Evolutionary conservation across 2,888 invertebrate genomes (phyloP).

Genomic region (Malthinus flaveolus): DNA sequence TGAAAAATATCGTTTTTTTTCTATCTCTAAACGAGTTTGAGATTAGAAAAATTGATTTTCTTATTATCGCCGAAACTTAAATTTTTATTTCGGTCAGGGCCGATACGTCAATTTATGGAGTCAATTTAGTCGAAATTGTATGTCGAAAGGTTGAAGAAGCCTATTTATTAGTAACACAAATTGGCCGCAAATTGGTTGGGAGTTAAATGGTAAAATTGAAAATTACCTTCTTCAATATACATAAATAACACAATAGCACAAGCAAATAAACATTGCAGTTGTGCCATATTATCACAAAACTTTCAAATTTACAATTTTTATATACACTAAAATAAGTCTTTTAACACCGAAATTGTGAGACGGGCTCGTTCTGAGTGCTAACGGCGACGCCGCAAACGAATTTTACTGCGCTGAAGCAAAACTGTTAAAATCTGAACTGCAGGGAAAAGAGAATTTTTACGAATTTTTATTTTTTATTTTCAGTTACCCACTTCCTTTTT

Average conservation of each 20-base stretch:
- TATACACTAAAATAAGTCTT: conserved; percentile 27
- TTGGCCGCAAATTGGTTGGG: too few relatives aligned
- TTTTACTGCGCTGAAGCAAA: conserved; percentile 29
- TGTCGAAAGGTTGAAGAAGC: too few relatives aligned
- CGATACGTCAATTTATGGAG: background rate
- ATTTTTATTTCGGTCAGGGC: background rate
- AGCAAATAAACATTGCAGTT: conserved; percentile 23
- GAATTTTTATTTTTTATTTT: background rate
- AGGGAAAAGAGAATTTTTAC: background rate
- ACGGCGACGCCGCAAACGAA: conserved; percentile 21
- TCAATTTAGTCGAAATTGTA: background rate
- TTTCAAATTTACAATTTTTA: conserved; percentile 24
- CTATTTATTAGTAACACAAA: too few relatives aligned
- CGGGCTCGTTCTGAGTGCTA: conserved; percentile 12
- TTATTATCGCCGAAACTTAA: background rate
- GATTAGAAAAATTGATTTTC: background rate
- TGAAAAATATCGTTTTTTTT: background rate
- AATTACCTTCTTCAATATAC: conserved; percentile 55
- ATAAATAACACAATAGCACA: conserved; percentile 48
- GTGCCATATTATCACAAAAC: conserved; percentile 19
- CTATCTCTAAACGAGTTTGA: background rate
- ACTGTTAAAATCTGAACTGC: background rate
- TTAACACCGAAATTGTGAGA: conserved; percentile 22
- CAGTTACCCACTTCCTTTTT: background rate
- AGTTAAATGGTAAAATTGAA: conserved; percentile 27